Evolutionary conservation across 2,888 invertebrate genomes (phyloP), one percentile per base, ranked within the genome.

Genomic region (Troides aeacus): DNA sequence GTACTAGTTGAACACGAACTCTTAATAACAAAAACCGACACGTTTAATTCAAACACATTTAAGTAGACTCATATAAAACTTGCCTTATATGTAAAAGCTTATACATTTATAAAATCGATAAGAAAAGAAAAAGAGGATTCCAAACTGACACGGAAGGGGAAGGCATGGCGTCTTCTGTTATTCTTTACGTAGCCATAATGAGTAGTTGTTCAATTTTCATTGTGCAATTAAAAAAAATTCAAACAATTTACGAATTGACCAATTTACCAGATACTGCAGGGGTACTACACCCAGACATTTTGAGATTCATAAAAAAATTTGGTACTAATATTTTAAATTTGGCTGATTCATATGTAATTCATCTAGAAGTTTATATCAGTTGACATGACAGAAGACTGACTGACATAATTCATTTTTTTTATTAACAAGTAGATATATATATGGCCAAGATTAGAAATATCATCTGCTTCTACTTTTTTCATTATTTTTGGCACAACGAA

Each of bases 251-350:
- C 57, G 21, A 12, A 57, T 57, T 15, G 21, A 57, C 57, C 4
- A n/a, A 57, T 23, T 57, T 57, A 57, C 57, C 57, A 57, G 21
- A n/a, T 21, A 21, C 21, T 57, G 57, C 57, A 57, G 57, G 57
- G 57, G 57, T 57, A 57, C 57, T 57, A 57, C 57, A 57, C 57
- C 57, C 57, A 57, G 57, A 57, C 56, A 63, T 63, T 63, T 63
- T 53, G 30, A 7, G 53, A 53, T 50, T 8, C 24, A 36, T 50
- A 8, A 24, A 63, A 63, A 53, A n/a, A 53, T 30, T 53, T 63
- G 18, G 17, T 53, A 17, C 50, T 24, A 53, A 10, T 63, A n/a
- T n/a, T 21, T 53, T n/a, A 24, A 46, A 12, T 36, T 42, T 53
- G 12, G 18, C 53, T 5, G 24, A 24, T 30, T 10, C 10, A 53